phyloP scores from a whole-genome alignment of 2,797 vertebrate species.

The Dermochelys coriacea region DNA sequence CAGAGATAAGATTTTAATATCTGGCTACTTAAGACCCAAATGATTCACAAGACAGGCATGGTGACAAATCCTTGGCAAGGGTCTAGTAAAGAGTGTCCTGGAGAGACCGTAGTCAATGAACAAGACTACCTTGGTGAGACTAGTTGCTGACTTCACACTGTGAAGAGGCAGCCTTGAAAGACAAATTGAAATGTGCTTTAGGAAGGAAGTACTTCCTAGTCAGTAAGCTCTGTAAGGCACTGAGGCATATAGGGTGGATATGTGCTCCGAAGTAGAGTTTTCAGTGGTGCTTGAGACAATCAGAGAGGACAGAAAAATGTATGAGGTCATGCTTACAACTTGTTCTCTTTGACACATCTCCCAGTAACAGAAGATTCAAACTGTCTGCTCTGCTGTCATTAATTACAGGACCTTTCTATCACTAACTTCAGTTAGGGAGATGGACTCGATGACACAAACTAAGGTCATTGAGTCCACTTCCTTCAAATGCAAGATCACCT shows the following conservation, averaged over 20 bases:
- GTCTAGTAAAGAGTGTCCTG: constrained; percentile 44
- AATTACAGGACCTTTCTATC: constrained; percentile 38
- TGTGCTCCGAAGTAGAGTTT: constrained; percentile 19
- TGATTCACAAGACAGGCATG: not conserved
- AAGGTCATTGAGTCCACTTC: not conserved
- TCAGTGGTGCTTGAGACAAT: constrained; percentile 6
- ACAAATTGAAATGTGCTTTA: constrained; percentile 30
- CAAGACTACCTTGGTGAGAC: constrained; percentile 25
- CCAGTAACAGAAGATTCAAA: constrained; percentile 42
- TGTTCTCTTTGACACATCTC: not conserved
- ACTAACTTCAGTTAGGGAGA: not conserved
- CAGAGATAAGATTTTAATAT: constrained; percentile 21
- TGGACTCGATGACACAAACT: not conserved
- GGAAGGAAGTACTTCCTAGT: constrained; percentile 58
- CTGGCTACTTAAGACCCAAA: not conserved
- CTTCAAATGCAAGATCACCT: not conserved
- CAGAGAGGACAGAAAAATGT: constrained; percentile 25
- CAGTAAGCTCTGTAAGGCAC: not conserved
- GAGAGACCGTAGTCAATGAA: constrained; percentile 14
- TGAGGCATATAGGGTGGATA: constrained; percentile 13
- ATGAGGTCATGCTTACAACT: constrained; percentile 32
- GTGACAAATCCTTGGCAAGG: constrained; percentile 52
- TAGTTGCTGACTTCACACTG: constrained; percentile 46
- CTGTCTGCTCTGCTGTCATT: constrained; percentile 29
- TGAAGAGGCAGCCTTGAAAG: constrained; percentile 48